A percentile compares a stretch with the other conserved stretches of the same genome.
Conservation (phyloP, 2,113 vertebrate species). For the Piprites chloris region DNA sequence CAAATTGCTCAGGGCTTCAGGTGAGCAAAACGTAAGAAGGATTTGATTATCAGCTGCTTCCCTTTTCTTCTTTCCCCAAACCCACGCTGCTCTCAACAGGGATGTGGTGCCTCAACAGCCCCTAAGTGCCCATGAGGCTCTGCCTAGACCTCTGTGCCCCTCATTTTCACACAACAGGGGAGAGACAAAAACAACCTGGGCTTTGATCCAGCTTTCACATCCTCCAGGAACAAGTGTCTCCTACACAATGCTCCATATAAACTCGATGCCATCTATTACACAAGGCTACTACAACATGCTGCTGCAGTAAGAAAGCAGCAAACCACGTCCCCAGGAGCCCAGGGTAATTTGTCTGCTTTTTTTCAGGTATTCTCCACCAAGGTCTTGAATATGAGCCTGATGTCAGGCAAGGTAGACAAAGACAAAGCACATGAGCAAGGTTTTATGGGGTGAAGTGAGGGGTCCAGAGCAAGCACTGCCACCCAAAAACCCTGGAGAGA, state of each 20-base stretch:
- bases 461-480: rapidly evolving
- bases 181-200: not conserved
- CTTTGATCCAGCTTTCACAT: not conserved
- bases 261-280: not conserved
- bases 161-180: not conserved
- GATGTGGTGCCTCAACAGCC: not conserved
- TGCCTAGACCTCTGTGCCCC: not conserved
- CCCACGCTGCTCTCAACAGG: not conserved
- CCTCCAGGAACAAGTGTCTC: not conserved
- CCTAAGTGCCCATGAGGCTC: not conserved
- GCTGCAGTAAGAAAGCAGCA: not conserved
- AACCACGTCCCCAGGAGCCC: not conserved
- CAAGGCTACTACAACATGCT: rapidly evolving
- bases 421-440: rapidly evolving
- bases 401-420: not conserved
- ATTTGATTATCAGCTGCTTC: not conserved
- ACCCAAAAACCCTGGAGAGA: not conserved
- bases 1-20: not conserved
- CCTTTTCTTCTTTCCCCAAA: not conserved
- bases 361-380: not conserved
- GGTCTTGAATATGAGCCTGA: not conserved
- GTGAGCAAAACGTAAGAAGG: not conserved
- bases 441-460: not conserved
- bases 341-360: not conserved
- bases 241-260: not conserved